phyloP scores from a whole-genome alignment of 2,888 invertebrate species.

The Rhodophaea formosa region DNA sequence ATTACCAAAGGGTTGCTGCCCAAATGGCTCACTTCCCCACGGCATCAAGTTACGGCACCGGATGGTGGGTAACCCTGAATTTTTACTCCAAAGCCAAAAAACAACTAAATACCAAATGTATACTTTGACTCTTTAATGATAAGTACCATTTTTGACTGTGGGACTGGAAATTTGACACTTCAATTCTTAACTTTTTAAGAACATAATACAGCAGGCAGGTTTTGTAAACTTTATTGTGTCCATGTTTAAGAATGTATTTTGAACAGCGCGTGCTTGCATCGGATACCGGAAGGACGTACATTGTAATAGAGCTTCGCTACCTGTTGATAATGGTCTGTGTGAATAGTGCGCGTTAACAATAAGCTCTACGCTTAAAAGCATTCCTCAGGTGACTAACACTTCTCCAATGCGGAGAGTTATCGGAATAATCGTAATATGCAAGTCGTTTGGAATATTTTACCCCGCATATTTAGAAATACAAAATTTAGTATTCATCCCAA shows the following conservation, averaged over 20 bases:
- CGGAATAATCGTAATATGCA: slow-evolving; percentile 19
- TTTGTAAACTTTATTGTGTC: slow-evolving; percentile 31
- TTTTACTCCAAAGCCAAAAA: slow-evolving; percentile 44
- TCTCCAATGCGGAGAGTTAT: slow-evolving; percentile 37
- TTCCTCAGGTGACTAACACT: slow-evolving; percentile 59
- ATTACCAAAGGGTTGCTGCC: slow-evolving; percentile 39
- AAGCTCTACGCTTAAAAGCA: slow-evolving; percentile 57
- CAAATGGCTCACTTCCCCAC: slow-evolving; percentile 68
- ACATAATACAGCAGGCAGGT: not conserved
- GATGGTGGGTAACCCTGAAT: slow-evolving; percentile 67
- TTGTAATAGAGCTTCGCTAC: slow-evolving; percentile 69
- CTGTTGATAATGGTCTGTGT: slow-evolving; percentile 77
- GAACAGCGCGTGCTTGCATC: slow-evolving; percentile 28
- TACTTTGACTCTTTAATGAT: slow-evolving; percentile 25
- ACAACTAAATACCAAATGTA: slow-evolving; percentile 19
- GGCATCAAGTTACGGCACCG: slow-evolving; percentile 72
- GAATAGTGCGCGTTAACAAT: slow-evolving; percentile 60
- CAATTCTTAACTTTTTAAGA: slow-evolving; percentile 23
- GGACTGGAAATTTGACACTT: slow-evolving; percentile 18
- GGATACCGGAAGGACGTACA: slow-evolving; percentile 72
- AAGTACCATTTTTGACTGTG: slow-evolving; percentile 26
- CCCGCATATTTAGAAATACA: too few species aligned
- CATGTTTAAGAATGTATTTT: slow-evolving; percentile 36
- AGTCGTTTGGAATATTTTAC: not conserved
- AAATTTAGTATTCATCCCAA: too few species aligned